A percentile compares a stretch with the other conserved stretches of the same genome.
Evolutionary conservation across 2,888 invertebrate species (phyloP).

Genomic region (Prosapia bicincta): DNA sequence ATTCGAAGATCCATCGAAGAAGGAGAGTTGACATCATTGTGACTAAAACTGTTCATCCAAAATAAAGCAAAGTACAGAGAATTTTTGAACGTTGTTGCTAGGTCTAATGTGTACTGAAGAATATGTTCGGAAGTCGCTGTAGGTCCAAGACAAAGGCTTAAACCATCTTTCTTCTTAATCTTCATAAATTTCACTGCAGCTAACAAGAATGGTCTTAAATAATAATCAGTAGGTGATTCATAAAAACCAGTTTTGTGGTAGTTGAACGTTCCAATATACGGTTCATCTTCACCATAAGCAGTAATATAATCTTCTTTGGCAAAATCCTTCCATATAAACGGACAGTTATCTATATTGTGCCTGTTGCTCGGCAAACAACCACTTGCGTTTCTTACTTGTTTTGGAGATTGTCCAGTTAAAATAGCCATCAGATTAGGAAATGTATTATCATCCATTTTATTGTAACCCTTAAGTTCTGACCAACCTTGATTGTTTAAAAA

Average conservation of each 20-base stretch:
- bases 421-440: conserved; percentile 86
- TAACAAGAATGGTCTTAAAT: conserved; percentile 67
- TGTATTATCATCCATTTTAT: conserved; percentile 82
- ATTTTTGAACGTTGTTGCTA: conserved; percentile 58
- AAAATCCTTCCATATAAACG: conserved; percentile 75
- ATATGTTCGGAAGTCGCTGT: conserved; percentile 64
- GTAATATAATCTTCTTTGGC: conserved; percentile 66
- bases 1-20: conserved; percentile 63
- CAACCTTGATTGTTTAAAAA: conserved; percentile 66
- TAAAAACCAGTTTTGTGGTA: conserved; percentile 69
- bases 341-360: conserved; percentile 61
- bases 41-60: conserved; percentile 76
- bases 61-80: conserved; percentile 69
- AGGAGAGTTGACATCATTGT: conserved; percentile 63
- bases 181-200: conserved; percentile 57
- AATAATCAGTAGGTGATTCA: conserved; percentile 75
- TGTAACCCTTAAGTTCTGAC: conserved; percentile 70
- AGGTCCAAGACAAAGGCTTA: conserved; percentile 59
- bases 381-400: conserved; percentile 30
- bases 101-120: conserved; percentile 64
- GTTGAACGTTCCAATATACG: conserved; percentile 70
- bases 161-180: conserved; percentile 50
- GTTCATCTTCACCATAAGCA: conserved; percentile 75
- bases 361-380: conserved; percentile 35
- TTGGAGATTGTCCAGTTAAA: conserved; percentile 60